Base-by-base conservation (phyloP, 2,888 invertebrate species). In the Tetropium fuscum region DNA sequence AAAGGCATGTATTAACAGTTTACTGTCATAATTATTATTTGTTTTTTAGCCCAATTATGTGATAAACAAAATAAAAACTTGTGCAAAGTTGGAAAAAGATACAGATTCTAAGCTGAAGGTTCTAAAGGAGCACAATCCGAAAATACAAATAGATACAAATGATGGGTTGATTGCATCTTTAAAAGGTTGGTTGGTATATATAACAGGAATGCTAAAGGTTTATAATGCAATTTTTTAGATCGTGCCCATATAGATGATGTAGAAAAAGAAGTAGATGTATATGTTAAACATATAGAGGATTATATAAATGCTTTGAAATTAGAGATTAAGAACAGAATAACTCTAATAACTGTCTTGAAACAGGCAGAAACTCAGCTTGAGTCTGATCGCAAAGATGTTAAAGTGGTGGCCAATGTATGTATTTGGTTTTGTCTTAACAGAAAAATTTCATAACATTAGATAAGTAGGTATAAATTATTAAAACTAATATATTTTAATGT, bases 351-450 rank as follows among this genome's bases (percentile, higher is more conserved):
- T 3, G 82, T 92, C 25, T 81, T 97, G 43, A 89, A 91, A 53
- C 90, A 92, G 38, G 93, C 95, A 2, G 91, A 93, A 72, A 88
- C 90, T 61, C 96, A 94, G 81, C 94, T 97, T 78, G 91, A 93
- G 32, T 92, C 91, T 11, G 97, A 98, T 79, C 87, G 92, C 60
- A 92, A 93, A 3, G 98, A 98, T 84, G 97, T 97, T 8, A 96
- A 95, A 85, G 91, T 97, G 63, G 97, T 98, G 18, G 93, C 94
- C 58, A 95, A 94, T 86, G 97, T 97, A 83, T 89, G 92, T 88
- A 43, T 49, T n/a, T 43, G 20, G 0, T 8, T 47, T 10, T 57
- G 44, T 10, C 47, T 54, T 47, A 40, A 44, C 19, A n/a, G 20
- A 44, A 10, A 48, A 4, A 3, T n/a, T n/a, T n/a, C n/a, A n/a